A percentile compares a stretch with the other conserved stretches of the same genome.
Conservation (phyloP, 2,113 vertebrate species). For the Trogon surrucura region DNA sequence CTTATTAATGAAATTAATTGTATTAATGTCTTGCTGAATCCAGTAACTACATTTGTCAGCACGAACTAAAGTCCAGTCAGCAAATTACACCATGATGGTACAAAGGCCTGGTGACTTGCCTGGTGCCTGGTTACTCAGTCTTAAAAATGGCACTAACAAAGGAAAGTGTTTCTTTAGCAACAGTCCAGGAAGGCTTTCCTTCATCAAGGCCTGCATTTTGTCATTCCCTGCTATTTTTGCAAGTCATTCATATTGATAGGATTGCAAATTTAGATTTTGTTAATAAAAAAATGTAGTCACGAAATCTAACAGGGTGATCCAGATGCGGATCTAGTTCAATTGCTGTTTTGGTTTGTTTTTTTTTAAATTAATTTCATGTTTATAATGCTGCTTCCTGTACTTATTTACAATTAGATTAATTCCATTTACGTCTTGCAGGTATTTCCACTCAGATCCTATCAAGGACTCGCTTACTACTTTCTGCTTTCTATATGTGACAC, state of each 20-base stretch:
- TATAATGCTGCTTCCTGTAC: neutral
- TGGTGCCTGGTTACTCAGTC: neutral
- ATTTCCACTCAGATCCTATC: neutral
- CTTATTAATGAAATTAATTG: conserved; percentile 24
- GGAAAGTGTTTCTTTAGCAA: conserved; percentile 13
- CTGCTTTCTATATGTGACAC: neutral
- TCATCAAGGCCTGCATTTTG: neutral
- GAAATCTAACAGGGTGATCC: neutral
- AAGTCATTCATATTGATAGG: neutral
- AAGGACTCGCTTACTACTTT: neutral
- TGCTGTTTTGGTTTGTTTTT: neutral
- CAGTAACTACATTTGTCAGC: conserved; percentile 37
- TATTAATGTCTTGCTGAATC: conserved; percentile 19
- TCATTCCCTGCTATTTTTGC: neutral
- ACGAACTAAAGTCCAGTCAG: neutral
- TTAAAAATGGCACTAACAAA: neutral
- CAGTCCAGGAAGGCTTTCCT: neutral
- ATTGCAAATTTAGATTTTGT: neutral
- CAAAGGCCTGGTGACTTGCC: neutral
- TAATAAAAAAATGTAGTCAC: neutral
- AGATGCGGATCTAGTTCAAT: neutral
- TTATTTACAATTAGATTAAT: neutral
- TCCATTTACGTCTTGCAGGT: neutral
- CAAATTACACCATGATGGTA: neutral
- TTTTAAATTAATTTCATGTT: neutral